Conservation (phyloP, 2,888 invertebrate species). For the Crocallis elinguaria region DNA sequence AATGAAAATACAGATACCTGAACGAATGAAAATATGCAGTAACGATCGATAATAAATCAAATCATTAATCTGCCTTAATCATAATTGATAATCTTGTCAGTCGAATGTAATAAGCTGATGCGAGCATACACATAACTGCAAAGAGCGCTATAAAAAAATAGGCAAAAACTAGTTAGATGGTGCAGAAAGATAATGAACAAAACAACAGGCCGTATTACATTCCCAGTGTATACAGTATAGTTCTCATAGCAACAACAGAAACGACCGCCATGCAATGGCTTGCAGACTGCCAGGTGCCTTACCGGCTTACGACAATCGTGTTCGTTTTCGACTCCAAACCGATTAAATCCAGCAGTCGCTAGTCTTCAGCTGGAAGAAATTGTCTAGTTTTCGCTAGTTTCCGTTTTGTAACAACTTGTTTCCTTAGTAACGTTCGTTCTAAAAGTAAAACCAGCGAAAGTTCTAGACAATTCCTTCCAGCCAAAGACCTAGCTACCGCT, state of each 20-base stretch:
- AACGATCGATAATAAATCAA: background rate
- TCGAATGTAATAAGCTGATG: background rate
- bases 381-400: no score
- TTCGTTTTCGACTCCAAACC: no score
- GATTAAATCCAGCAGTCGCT: no score
- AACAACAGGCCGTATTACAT: constrained; percentile 4
- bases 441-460: no score
- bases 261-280: constrained; percentile 18
- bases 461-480: no score
- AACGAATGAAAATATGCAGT: constrained; percentile 7
- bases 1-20: constrained; percentile 18
- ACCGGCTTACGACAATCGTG: no score
- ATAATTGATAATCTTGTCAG: constrained; percentile 2
- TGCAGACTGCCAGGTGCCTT: constrained; percentile 13
- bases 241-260: constrained; percentile 19
- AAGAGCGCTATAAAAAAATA: background rate
- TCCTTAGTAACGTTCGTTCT: no score
- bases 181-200: background rate
- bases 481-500: no score
- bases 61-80: background rate
- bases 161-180: background rate
- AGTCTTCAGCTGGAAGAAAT: no score
- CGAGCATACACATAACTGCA: background rate
- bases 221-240: background rate
- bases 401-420: no score